phyloP scores from a whole-genome alignment of 2,888 invertebrate species.

The Branchellion lobata region DNA sequence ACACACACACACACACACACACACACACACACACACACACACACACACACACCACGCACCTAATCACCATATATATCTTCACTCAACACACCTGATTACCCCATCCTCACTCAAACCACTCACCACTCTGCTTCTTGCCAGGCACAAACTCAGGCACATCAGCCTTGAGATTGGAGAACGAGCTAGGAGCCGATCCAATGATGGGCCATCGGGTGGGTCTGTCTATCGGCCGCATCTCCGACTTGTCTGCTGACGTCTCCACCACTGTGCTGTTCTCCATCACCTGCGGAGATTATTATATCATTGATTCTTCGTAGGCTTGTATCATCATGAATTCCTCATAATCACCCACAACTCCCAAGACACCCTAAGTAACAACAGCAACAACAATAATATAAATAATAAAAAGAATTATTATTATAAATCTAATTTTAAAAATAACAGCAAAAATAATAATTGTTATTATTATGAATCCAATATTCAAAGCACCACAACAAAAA shows the following conservation, averaged over 20 bases:
- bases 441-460: no score
- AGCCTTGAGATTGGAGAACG: constrained; percentile 69
- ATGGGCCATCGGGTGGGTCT: constrained; percentile 82
- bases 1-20: no score
- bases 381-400: no score
- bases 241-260: constrained; percentile 71
- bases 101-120: background rate
- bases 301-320: no score
- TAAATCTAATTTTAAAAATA: no score
- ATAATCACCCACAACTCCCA: no score
- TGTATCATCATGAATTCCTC: no score
- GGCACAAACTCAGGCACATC: constrained; percentile 85
- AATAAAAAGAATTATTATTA: no score
- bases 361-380: no score
- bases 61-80: background rate
- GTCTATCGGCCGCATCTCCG: constrained; percentile 78
- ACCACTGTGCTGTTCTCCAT: constrained; percentile 82
- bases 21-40: no score
- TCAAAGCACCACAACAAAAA: no score
- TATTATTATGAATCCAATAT: no score
- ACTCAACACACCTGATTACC: background rate
- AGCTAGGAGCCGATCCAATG: constrained; percentile 52
- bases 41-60: background rate
- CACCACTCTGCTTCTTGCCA: constrained; percentile 55
- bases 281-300: constrained; percentile 61